Evolutionary conservation across 1,140 invertebrate genomes (phyloP).

Genomic region (Ostrea denselamellosa): DNA sequence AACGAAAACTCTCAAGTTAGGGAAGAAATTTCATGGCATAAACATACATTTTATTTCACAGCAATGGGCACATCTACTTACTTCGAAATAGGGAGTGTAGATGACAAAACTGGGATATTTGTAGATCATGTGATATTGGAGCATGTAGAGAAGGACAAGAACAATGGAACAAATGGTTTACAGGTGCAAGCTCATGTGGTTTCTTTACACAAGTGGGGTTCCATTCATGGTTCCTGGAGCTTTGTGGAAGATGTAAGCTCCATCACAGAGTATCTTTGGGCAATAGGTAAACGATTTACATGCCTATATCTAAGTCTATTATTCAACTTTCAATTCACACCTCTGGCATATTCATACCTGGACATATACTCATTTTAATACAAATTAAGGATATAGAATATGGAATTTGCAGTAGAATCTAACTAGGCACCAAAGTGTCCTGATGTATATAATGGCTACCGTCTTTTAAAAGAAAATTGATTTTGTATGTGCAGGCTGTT

Average conservation of each 20-base stretch:
- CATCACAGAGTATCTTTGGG: slow-evolving; percentile 65
- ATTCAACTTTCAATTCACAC: too few species aligned
- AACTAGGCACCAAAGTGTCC: background rate
- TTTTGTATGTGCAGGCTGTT: too few species aligned
- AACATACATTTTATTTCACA: slow-evolving; percentile 58
- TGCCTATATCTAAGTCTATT: too few species aligned
- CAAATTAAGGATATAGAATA: too few species aligned
- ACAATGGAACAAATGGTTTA: slow-evolving; percentile 12
- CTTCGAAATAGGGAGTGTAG: slow-evolving; percentile 47
- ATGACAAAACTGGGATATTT: slow-evolving; percentile 50
- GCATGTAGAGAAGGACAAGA: slow-evolving; percentile 40
- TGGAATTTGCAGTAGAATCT: background rate
- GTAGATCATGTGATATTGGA: slow-evolving; percentile 56
- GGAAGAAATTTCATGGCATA: slow-evolving; percentile 58
- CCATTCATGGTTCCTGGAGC: slow-evolving; percentile 63
- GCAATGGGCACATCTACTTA: background rate
- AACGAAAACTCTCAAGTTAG: slow-evolving; percentile 27
- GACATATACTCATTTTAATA: too few species aligned
- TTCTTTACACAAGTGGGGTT: slow-evolving; percentile 63
- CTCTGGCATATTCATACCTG: too few species aligned
- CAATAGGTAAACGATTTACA: slow-evolving; percentile 59
- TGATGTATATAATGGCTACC: too few species aligned
- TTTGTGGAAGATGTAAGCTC: slow-evolving; percentile 60
- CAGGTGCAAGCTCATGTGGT: slow-evolving; percentile 56
- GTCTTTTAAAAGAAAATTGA: background rate